Base-by-base conservation (phyloP, 1,140 invertebrate genomes). In the Tetramorium simillimum region DNA sequence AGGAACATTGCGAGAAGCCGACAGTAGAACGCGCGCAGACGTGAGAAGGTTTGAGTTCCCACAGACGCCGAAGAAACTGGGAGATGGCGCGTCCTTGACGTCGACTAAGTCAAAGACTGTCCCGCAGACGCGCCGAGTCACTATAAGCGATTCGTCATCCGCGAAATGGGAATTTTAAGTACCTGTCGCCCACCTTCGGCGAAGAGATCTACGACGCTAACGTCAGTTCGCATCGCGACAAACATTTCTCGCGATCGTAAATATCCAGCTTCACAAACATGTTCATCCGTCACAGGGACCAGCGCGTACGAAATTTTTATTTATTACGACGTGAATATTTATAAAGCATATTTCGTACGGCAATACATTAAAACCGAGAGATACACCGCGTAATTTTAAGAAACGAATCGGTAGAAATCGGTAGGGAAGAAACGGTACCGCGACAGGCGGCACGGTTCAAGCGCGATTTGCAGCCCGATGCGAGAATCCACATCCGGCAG, bases 11-110 rank as follows among this genome's bases (percentile, higher is more conserved):
- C 84, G 72, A 86, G 78, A 86, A 53, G 58, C 78, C 37, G 58
- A 56, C 56, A 86, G 62, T 86, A 86, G 85, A 77, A 73, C 86
- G 65, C 78, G 49, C 81, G 73, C 69, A 77, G 84, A 93, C 93
- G 93, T 94, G 93, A 94, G 93, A 94, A 94, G 93, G 73, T 91
- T 89, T 43, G 77, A 82, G 92, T 94, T 94, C 93, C 93, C 93
- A 94, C 93, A 94, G 91, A 91, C 88, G 87, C 89, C 89, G 92
- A 89, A 91, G 86, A 86, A 91, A 88, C 88, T 80, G 62, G 75
- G 82, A 91, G 90, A 90, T 89, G 81, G 88, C 72, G 82, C 85
- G 92, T 92, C 92, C 92, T 93, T 93, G 90, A 76, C 86, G 84
- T 85, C 53, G 69, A 21, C 51, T 49, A 84, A 84, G 67, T 76